Conservation (phyloP, 2,888 invertebrate genomes). For the Tenthredo amoena region DNA sequence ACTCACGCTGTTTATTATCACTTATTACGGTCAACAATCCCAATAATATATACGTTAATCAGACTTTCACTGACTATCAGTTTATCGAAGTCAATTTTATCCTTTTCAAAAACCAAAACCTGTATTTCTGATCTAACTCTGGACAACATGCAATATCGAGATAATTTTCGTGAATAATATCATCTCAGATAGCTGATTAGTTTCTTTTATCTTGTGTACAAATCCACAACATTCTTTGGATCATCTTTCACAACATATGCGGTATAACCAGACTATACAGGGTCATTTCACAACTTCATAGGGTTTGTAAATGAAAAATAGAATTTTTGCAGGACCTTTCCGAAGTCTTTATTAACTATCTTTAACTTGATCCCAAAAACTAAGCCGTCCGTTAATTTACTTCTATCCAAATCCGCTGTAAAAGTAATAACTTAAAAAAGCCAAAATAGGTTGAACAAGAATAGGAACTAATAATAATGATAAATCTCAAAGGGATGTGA, state of each 20-base stretch:
- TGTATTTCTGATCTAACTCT: background rate
- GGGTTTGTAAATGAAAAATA: background rate
- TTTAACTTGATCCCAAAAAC: background rate
- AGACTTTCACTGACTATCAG: background rate
- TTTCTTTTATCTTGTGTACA: background rate
- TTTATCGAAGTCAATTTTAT: background rate
- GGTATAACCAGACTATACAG: background rate
- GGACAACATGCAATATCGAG: background rate
- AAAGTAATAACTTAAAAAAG: background rate
- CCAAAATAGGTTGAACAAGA: background rate
- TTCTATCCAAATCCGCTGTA: background rate
- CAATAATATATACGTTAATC: background rate
- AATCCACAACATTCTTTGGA: background rate
- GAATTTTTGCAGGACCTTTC: background rate
- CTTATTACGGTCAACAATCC: conserved; percentile 36
- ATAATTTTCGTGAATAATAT: background rate
- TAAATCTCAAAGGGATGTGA: conserved; percentile 7
- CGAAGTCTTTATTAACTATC: background rate
- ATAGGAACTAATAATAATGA: background rate
- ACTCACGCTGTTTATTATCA: background rate
- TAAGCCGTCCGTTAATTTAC: background rate
- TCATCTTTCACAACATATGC: background rate
- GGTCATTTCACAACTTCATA: background rate
- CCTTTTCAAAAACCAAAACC: background rate
- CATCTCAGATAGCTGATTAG: background rate